Conservation (phyloP, 2,113 vertebrate species). For the Aramus guarauna region DNA sequence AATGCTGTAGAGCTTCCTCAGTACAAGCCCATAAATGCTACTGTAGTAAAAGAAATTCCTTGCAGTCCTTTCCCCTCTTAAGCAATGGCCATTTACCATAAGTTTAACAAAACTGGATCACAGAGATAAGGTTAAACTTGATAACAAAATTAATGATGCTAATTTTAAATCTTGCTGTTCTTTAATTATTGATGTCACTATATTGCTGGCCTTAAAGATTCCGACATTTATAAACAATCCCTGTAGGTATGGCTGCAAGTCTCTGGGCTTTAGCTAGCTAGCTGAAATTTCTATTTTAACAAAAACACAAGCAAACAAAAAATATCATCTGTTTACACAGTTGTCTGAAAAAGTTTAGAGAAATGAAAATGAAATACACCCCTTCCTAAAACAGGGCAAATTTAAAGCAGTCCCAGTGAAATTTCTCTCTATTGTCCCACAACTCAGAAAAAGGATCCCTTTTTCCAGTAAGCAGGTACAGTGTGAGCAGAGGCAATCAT, state of each 20-base stretch:
- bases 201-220: neutral
- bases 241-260: neutral
- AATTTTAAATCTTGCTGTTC: conserved; percentile 26
- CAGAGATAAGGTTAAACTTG: conserved; percentile 26
- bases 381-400: neutral
- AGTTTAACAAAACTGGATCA: conserved; percentile 13
- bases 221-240: conserved; percentile 17
- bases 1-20: neutral
- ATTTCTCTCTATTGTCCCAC: neutral
- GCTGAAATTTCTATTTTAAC: conserved; percentile 39
- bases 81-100: conserved; percentile 2
- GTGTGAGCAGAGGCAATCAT: neutral
- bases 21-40: neutral
- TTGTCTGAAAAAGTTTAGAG: neutral
- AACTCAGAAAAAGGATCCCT: neutral
- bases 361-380: neutral
- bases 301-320: neutral
- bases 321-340: neutral
- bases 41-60: neutral
- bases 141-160: conserved; percentile 32
- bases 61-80: neutral
- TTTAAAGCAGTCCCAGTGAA: neutral
- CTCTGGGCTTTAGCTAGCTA: neutral
- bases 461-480: neutral
- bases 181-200: conserved; percentile 18